These are phyloP conservation scores for Dinomys branickii DNA, from an alignment of 2,113 vertebrate genomes.

Conservation along the genomic window DNA sequence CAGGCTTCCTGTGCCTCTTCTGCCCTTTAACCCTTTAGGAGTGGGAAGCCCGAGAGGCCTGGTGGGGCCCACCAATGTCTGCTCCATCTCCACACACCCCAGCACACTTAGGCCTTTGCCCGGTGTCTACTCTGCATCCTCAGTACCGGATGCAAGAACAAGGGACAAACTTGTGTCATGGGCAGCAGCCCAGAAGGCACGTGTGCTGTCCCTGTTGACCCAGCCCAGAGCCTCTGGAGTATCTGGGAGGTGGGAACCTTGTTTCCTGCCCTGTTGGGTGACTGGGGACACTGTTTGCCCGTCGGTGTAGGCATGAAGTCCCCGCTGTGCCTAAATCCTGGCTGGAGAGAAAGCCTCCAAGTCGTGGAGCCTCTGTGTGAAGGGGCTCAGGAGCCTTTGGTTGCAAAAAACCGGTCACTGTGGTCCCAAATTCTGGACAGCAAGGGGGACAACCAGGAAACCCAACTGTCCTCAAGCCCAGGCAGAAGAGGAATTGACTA, in stretches of 20 bases:
- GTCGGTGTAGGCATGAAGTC: not conserved
- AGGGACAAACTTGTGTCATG: not conserved
- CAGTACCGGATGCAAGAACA: not conserved
- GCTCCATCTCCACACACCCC: not conserved
- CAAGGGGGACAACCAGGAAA: not conserved
- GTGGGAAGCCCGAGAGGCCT: not conserved
- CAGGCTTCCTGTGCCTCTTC: slow-evolving; percentile 68
- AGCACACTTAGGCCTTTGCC: not conserved
- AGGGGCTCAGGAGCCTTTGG: not conserved
- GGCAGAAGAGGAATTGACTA: not conserved
- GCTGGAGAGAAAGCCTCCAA: not conserved
- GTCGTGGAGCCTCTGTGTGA: not conserved
- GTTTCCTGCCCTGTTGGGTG: not conserved
- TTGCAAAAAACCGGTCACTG: not conserved
- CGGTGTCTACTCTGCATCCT: not conserved
- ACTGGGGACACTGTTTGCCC: not conserved
- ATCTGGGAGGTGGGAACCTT: not conserved
- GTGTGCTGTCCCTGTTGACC: not conserved
- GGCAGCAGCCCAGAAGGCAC: not conserved
- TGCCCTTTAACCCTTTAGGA: slow-evolving; percentile 67
- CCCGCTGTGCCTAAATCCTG: not conserved
- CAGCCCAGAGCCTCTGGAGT: not conserved
- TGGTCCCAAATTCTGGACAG: not conserved
- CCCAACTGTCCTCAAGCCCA: not conserved
- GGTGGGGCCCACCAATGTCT: not conserved